Evolutionary conservation across 2,797 vertebrate species (phyloP), one percentile per base, ranked within the genome.

Genomic region (Orientallactaga sibirica): DNA sequence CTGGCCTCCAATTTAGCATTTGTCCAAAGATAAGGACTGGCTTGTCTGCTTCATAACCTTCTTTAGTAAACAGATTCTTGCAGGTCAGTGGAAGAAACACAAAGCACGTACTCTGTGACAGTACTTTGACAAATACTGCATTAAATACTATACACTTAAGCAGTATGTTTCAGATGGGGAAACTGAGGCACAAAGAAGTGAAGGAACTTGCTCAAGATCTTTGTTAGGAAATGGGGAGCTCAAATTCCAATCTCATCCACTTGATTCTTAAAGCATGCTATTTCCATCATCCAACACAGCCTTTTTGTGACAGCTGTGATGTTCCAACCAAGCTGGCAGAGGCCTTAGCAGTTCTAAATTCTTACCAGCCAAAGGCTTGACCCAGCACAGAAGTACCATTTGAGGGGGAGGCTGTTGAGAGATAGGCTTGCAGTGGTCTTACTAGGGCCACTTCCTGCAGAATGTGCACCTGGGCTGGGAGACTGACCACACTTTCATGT

Each of bases 191-290:
- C 43, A 78, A 61, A 93, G 74, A 43, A 82, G 15, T 18, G 62
- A 92, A 85, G 25, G 55, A 66, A 93, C 20, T 90, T 93, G 29
- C 8, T 86, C n/a, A 70, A 81, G 55, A 22, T 67, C 61, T 86
- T 64, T 20, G 19, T 66, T 86, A 93, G 29, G 67, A 94, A 71
- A 27, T 33, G 6, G 25, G 33, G 33, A 81, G 64, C 41, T 29
- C 3, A 71, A 85, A 94, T 77, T 71, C 33, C 24, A 87, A 37
- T 16, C 18, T 52, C 37, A 79, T 71, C 5, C 24, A 4, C 70
- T 29, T 64, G 61, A 71, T 73, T 83, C 52, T 94, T 58, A 79
- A 82, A 91, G 77, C 68, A 85, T 89, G n/a, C 29, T 88, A 86
- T 85, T 68, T 74, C 41, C n/a, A 62, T 20, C 80, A 41, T 79